phyloP scores from a whole-genome alignment of 2,797 vertebrate species.

The Sebastiscus tertius region DNA sequence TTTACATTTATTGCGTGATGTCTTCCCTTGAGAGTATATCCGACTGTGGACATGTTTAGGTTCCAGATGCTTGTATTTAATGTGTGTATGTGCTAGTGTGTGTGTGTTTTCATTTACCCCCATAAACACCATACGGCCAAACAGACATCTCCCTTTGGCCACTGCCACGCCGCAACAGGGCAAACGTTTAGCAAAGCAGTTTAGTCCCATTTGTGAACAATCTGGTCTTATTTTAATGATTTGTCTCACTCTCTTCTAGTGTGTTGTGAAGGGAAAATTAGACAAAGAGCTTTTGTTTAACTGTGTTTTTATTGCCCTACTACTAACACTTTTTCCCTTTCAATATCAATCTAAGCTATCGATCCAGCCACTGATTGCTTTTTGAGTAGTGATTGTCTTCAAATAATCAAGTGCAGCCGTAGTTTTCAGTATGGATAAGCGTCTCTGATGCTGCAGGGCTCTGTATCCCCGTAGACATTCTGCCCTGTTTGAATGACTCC shows the following conservation, averaged over 20 bases:
- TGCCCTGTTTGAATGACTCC: conserved; percentile 50
- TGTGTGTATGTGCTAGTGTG: conserved; percentile 12
- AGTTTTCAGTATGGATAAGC: neutral
- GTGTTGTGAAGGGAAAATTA: neutral
- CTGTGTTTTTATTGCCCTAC: neutral
- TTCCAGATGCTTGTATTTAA: conserved; percentile 55
- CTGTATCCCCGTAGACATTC: conserved; percentile 21
- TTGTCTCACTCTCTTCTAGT: neutral
- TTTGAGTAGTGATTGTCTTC: conserved; percentile 12
- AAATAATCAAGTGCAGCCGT: conserved; percentile 10
- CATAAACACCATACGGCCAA: conserved; percentile 44
- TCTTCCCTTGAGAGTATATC: conserved; percentile 22
- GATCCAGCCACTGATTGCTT: conserved; percentile 1
- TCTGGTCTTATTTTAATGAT: conserved; percentile 33
- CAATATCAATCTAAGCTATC: neutral
- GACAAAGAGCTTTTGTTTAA: neutral
- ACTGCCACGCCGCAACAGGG: conserved; percentile 19
- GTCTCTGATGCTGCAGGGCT: conserved; percentile 5
- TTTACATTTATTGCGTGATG: conserved; percentile 1
- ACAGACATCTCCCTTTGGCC: conserved; percentile 50
- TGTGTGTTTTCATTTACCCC: conserved; percentile 41
- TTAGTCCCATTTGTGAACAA: conserved; percentile 45
- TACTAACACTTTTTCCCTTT: neutral
- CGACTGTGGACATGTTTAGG: conserved; percentile 36
- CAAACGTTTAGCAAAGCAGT: conserved; percentile 36